Percentiles rank a stretch among this genome's conserved stretches.
phyloP scores from a whole-genome alignment of 2,113 vertebrate species.

The Phylloscopus trochiloides region DNA sequence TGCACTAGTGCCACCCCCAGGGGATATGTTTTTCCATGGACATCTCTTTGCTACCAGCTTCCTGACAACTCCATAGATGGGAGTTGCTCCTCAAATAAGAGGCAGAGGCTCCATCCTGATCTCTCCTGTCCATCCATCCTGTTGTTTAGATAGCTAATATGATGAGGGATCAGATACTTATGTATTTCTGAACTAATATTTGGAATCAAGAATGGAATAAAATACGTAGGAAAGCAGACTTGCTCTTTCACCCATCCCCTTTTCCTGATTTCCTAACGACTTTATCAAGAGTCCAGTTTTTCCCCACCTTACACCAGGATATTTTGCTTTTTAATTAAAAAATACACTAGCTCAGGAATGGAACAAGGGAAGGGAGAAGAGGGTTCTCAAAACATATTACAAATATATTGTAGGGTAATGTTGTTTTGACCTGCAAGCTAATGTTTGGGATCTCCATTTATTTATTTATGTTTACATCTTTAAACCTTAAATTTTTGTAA shows the following conservation, averaged over 20 bases:
- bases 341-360: neutral
- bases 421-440: neutral
- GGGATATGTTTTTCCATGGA: neutral
- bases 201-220: neutral
- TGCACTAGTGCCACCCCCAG: fast-evolving
- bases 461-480: neutral
- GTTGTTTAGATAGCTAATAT: neutral
- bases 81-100: neutral
- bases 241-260: neutral
- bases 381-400: neutral
- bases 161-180: neutral
- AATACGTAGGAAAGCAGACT: neutral
- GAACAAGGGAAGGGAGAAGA: neutral
- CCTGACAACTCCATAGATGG: neutral
- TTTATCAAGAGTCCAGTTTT: neutral
- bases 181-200: neutral
- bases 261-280: neutral
- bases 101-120: neutral
- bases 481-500: neutral
- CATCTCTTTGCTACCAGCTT: neutral
- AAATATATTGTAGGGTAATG: neutral
- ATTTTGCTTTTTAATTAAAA: neutral
- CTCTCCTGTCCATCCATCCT: neutral
- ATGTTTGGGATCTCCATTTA: neutral
- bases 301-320: neutral